Conservation (phyloP, 2,888 invertebrate genomes). For the Paralinhomoeus sp. region DNA sequence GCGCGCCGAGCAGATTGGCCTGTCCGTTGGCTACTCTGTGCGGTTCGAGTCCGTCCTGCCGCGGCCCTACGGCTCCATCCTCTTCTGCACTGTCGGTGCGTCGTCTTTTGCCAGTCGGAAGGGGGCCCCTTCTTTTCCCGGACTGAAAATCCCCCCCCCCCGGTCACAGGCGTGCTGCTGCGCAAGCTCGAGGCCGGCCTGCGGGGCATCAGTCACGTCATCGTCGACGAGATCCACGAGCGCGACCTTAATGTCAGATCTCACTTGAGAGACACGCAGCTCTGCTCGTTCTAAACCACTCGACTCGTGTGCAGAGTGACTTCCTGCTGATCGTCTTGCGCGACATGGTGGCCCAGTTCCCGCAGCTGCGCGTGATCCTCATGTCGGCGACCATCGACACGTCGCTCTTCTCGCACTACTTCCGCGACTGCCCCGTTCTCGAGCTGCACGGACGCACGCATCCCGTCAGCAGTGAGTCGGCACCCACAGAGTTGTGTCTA, state of each 20-base stretch:
- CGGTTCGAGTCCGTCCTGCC: slow-evolving; percentile 78
- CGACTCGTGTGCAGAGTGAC: slow-evolving; percentile 42
- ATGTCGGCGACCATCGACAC: slow-evolving; percentile 98
- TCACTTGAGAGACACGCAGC: no score
- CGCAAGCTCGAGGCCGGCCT: slow-evolving; percentile 76
- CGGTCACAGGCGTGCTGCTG: slow-evolving; percentile 46
- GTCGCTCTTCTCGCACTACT: slow-evolving; percentile 66
- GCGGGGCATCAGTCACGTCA: slow-evolving; percentile 79
- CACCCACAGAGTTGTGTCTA: no score
- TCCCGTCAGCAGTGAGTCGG: slow-evolving; percentile 13
- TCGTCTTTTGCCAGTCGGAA: no score
- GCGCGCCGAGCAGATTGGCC: slow-evolving; percentile 59
- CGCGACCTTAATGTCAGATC: slow-evolving; percentile 47
- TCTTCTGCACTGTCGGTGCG: slow-evolving; percentile 76
- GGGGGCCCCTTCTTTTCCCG: no score
- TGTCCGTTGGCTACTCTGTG: slow-evolving; percentile 56
- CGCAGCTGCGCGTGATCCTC: slow-evolving; percentile 67
- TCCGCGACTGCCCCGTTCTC: slow-evolving; percentile 66
- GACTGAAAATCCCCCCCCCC: no score
- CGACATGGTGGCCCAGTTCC: slow-evolving; percentile 78
- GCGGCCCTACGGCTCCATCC: slow-evolving; percentile 68
- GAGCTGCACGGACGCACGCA: slow-evolving; percentile 41
- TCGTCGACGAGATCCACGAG: slow-evolving; percentile 90
- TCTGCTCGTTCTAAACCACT: no score
- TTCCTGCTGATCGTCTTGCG: slow-evolving; percentile 76